Base-by-base conservation (phyloP, 2,888 invertebrate species). In the Tetramorium bicarinatum region DNA sequence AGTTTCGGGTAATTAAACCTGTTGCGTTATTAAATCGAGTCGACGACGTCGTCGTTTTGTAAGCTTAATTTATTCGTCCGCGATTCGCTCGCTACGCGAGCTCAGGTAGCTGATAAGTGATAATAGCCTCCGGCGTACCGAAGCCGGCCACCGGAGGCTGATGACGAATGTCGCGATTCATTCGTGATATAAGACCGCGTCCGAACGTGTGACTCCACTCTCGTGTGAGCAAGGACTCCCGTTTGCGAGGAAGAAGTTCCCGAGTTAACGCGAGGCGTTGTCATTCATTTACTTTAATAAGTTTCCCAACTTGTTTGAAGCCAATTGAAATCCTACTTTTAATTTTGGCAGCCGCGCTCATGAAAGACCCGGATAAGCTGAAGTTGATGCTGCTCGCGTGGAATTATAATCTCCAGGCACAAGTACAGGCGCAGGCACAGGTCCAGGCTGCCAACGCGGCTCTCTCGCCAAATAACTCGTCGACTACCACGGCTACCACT, bases 341-440 rank as follows among this genome's bases (percentile, higher is more conserved):
- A 67, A 88, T 90, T 87, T 88, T 92, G 92, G 95, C 95, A 96
- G 96, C 95, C 93, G 93, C 94, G 93, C 95, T 95, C 96, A 96
- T 97, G 96, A 97, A 97, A 96, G 97, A 98, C 95, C 97, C 97
- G 93, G 97, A 98, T 96, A 97, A 97, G 96, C 96, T 98, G 96
- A 97, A 97, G 96, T 96, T 97, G 96, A 97, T 98, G 97, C 96
- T 98, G 95, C 96, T 97, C 95, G 97, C 97, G 94, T 98, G 97
- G 97, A 97, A 97, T 96, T 97, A 97, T 96, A 97, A 97, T 96
- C 97, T 97, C 96, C 97, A 97, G 95, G 92, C 91, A 80, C 92
- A 92, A 87, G 93, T 91, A 83, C 93, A 94, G 90, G 93, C 91
- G 86, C 94, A 94, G 92, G 94, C 93, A 82, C 94, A 94, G 91